phyloP scores from a whole-genome alignment of 2,113 vertebrate species.

The Apteryx owenii region DNA sequence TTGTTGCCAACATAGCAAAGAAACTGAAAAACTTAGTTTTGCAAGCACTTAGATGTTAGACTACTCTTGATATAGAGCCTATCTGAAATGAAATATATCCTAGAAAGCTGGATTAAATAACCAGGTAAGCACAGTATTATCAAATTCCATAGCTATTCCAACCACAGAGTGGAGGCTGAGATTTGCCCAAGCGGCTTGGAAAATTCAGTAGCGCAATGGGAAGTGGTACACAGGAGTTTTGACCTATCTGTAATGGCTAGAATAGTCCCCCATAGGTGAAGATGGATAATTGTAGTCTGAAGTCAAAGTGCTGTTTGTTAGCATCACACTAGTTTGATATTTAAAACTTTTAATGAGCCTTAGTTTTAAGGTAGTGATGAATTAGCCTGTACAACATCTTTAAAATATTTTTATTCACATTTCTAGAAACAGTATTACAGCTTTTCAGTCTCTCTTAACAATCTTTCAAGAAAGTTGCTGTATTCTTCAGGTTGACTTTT shows the following conservation, averaged over 20 bases:
- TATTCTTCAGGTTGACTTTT: background rate
- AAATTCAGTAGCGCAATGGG: background rate
- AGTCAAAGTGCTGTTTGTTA: background rate
- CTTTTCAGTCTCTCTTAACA: background rate
- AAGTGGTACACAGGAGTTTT: background rate
- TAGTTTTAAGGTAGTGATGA: background rate
- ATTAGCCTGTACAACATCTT: background rate
- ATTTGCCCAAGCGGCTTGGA: background rate
- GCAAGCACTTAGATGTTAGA: background rate
- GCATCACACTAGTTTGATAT: accelerated
- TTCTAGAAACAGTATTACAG: background rate
- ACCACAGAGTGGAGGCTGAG: background rate
- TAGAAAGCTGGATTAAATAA: background rate
- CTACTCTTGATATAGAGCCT: background rate
- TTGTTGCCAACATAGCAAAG: background rate
- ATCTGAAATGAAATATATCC: background rate
- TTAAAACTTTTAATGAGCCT: background rate
- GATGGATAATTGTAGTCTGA: background rate
- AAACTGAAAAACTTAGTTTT: background rate
- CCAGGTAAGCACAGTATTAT: background rate
- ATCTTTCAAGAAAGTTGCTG: background rate
- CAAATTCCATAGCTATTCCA: background rate
- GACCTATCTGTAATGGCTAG: background rate
- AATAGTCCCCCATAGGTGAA: background rate
- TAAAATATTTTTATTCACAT: background rate